Base-by-base conservation (phyloP, 2,888 invertebrate genomes). In the Sinelater perroti region DNA sequence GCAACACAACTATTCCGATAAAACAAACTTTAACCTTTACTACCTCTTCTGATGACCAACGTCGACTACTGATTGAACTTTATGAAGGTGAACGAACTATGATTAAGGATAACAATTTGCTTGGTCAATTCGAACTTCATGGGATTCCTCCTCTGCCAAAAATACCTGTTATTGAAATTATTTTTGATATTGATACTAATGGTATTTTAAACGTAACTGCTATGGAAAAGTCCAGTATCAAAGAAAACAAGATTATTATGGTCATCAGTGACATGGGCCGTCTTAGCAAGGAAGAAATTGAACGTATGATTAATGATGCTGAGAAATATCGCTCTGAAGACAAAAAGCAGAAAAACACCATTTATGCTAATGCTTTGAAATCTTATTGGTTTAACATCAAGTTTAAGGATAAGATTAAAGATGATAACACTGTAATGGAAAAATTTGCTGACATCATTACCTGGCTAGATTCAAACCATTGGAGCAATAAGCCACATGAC, bases 1-100 rank as follows among this genome's bases (percentile, higher is more conserved):
- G 97, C 57, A 99, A 97, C 84, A 95, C 96, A 17, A 95, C 95
- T 76, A 97, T 97, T 78, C 97, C 97, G 56, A 96, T 95, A 60
- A 97, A 97, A 80, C 95, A 96, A 79, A 95, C 95, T 0, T 96
- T 97, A 77, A 95, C 93, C 24, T 97, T 97, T 82, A 96, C 96
- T 67, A 97, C 97, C 2, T 97, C 96, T 79, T 93, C 96, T 0
- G 97, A 98, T 80, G 98, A 98, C 81, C 97, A 98, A 78, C 97
- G 97, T 31, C 96, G 94, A 71, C 96, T 96, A 61, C 82, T 93
- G 70, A 94, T 96, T 72, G 91, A 92, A 75, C 95, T 96, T 1
- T 95, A 89, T 74, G 95, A 96, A 81, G 95, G 93, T 59, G 95
- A 96, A 81, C 88, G 95, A 67, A 92, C 95, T 47, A 94, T 95